A percentile compares a stretch with the other conserved stretches of the same genome.
These are phyloP conservation scores for Emmelina monodactyla DNA, from an alignment of 2,888 invertebrate genomes.

Conservation along the genomic window DNA sequence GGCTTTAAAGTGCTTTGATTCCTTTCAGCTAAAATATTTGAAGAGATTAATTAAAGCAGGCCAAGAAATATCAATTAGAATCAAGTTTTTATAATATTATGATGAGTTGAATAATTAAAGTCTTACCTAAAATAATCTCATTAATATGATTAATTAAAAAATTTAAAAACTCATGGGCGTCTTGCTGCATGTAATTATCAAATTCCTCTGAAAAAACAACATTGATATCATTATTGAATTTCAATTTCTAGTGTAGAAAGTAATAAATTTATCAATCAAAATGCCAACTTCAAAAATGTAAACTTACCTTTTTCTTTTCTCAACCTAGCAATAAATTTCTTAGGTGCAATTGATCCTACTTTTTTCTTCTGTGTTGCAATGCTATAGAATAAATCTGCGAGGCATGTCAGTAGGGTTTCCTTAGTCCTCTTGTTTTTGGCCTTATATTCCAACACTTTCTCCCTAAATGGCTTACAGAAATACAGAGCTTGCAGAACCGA, in stretches of 20 bases:
- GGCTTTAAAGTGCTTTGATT: slow-evolving; percentile 73
- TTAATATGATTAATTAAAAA: slow-evolving; percentile 98
- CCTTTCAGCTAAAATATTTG: slow-evolving; percentile 68
- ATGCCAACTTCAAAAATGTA: no score
- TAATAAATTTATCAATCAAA: no score
- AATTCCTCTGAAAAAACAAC: slow-evolving; percentile 84
- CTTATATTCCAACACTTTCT: slow-evolving; percentile 98
- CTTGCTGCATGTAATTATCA: slow-evolving; percentile 99
- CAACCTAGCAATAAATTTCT: slow-evolving; percentile 97
- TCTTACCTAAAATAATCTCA: slow-evolving; percentile 93
- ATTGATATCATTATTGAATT: slow-evolving; percentile 3
- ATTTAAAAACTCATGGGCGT: slow-evolving; percentile 99
- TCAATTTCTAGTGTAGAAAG: no score
- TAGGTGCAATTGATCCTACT: slow-evolving; percentile 98
- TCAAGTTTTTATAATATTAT: background rate
- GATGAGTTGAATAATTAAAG: background rate
- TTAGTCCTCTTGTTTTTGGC: slow-evolving; percentile 94
- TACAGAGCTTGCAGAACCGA: slow-evolving; percentile 99
- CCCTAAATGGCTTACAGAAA: slow-evolving; percentile 98
- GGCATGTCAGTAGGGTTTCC: slow-evolving; percentile 96
- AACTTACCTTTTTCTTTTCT: slow-evolving; percentile 93
- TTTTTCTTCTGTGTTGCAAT: slow-evolving; percentile 99
- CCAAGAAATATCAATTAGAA: background rate
- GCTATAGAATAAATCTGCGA: slow-evolving; percentile 98
- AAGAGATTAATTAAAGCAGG: background rate